Evolutionary conservation across 2,113 vertebrate species (phyloP), one percentile per base, ranked within the genome.

Genomic region (Laticauda colubrina): DNA sequence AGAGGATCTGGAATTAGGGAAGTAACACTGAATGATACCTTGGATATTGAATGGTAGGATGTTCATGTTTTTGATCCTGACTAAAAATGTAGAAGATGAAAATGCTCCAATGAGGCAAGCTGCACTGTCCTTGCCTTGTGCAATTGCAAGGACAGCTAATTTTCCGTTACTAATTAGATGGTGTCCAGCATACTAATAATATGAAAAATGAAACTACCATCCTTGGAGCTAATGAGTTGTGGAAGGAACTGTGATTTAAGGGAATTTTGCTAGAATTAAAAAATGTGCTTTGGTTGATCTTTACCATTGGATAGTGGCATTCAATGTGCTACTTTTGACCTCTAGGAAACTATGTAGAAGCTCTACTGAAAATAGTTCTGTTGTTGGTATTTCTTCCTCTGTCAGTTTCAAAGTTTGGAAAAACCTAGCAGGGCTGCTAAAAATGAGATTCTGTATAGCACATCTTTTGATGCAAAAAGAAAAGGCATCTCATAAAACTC

Each of bases 101-200:
- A 97, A 94, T 94, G 54, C 24, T 96, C 56, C 91, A 94, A 23
- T 0, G 0, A 96, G 92, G 89, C 95, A 91, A 95, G 20, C 3
- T 53, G 95, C 97, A 86, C 89, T 97, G 96, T 94, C 97, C 97
- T 98, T 98, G 95, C 89, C 92, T 90, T 93, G 88, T 53, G 90
- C 14, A 2, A 95, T 91, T 88, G 75, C 85, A 96, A 98, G 96
- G 96, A 96, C 95, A 96, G 94, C 96, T 97, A 98, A 98, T 97
- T 98, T 97, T 69, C 97, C 87, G 10, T 97, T 95, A 98, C 97
- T 98, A 98, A 97, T 96, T 97, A 94, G 95, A 97, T 97, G 96
- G 96, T 87, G 95, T 95, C 96, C 96, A 97, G 95, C 95, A 95
- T 96, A 97, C 97, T 97, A 97, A 97, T 97, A 97, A 97, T 95